Evolutionary conservation across 2,888 invertebrate genomes (phyloP), one percentile per base, ranked within the genome.

Genomic region (Platycheirus rosarum): DNA sequence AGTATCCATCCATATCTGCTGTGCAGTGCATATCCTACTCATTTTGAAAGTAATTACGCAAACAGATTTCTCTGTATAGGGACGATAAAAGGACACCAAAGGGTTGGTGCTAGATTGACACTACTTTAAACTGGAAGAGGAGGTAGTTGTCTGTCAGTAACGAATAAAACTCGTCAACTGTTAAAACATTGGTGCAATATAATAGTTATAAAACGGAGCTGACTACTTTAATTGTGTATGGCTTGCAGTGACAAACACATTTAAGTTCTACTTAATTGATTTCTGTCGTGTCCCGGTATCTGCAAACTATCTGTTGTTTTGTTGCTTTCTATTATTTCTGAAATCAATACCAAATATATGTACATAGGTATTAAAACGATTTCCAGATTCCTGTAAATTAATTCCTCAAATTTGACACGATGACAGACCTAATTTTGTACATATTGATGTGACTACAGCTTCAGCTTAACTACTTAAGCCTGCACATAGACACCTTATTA

Each of bases 21-120:
- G 1, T 2, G 23, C n/a, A 29, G 1, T 18, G 1, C 29, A 29
- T 29, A 44, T 9, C 42, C 14, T 57, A 46, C 70, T 14, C 23
- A 20, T 55, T 42, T 65, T 66, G 57, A 51, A 80, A 53, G 70
- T 80, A 70, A 80, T 80, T 80, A 76, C 65, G 75, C 69, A 80
- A 80, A 75, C 80, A 62, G 76, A 60, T 80, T 70, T 51, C 37
- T 66, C 2, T 23, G 23, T 23, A 23, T 23, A 23, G 2, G 23
- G 23, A 23, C 23, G 23, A 23, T 4, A 6, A 6, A 23, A 6
- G 23, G 6, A 23, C 23, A 23, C 6, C 6, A 23, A 4, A 23
- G 2, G 6, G 23, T 23, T 23, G 23, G 44, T 16, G 37, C 8
- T 49, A n/a, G n/a, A n/a, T n/a, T n/a, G n/a, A n/a, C n/a, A n/a